Percentiles rank a stretch among this genome's conserved stretches.
Evolutionary conservation across 2,113 vertebrate genomes (phyloP).

Genomic region (Engraulis encrasicolus): DNA sequence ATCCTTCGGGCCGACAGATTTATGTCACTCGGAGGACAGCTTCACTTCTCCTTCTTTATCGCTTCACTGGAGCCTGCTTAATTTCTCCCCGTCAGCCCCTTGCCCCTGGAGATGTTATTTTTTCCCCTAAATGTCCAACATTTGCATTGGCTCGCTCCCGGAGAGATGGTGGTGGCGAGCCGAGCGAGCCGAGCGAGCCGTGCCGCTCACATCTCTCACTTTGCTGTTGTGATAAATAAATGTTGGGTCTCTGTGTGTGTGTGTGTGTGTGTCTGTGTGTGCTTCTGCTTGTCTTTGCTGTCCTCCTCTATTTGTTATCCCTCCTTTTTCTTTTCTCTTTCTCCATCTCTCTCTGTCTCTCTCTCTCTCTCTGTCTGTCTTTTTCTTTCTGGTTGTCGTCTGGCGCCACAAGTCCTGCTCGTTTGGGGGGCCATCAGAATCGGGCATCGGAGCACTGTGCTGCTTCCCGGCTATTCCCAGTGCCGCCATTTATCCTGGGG

Average conservation of each 20-base stretch:
- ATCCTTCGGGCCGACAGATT: constrained; percentile 96
- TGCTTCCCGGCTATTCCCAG: constrained; percentile 58
- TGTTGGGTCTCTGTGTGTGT: too few species aligned
- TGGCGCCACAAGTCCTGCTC: constrained; percentile 72
- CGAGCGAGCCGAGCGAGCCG: constrained; percentile 73
- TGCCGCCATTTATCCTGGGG: constrained; percentile 55
- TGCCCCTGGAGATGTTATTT: constrained; percentile 96
- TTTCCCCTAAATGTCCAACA: constrained; percentile 94
- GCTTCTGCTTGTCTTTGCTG: constrained; percentile 50
- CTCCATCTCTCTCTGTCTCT: constrained; percentile 19
- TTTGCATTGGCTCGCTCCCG: constrained; percentile 91
- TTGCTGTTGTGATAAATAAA: constrained; percentile 86
- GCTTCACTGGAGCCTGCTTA: constrained; percentile 99
- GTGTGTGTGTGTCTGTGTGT: too few species aligned
- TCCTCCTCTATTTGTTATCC: background rate
- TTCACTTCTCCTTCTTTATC: constrained; percentile 99
- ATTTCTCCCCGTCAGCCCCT: constrained; percentile 96
- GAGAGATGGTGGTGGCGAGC: constrained; percentile 78
- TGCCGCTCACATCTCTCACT: too few species aligned
- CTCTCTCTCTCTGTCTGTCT: background rate
- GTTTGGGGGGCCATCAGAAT: constrained; percentile 41
- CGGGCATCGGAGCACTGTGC: constrained; percentile 30
- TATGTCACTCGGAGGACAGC: constrained; percentile 99
- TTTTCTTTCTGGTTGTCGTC: constrained; percentile 65
- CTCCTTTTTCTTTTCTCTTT: background rate